Evolutionary conservation across 2,113 vertebrate genomes (phyloP), one percentile per base, ranked within the genome.

Genomic region (Gila orcuttii): DNA sequence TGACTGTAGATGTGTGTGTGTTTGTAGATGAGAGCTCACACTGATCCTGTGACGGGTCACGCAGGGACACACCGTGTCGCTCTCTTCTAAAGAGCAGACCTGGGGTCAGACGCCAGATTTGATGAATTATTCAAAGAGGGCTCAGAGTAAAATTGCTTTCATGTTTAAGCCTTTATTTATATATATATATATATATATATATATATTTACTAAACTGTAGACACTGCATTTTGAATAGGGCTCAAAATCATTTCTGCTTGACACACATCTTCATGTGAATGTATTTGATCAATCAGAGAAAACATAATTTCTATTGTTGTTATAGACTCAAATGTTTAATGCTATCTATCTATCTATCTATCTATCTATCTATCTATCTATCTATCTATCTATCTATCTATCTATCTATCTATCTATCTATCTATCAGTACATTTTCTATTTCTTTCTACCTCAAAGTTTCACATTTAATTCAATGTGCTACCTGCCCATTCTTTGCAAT

Each of bases 81-180:
- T 87, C 39, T 59, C n/a, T 36, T 55, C 79, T 83, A 90, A 92
- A 91, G 90, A 89, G 81, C 82, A 91, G 86, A 28, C 57, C 75
- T 39, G 87, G 82, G 86, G 82, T 86, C 90, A 85, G 88, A 77
- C 87, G 79, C 9, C 60, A 17, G 66, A 66, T 87, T 39, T 79
- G 88, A 91, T 87, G 36, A 78, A 92, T 79, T 86, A 92, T 90
- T 88, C 83, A 92, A 88, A 85, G 55, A 86, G 7, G 71, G 80
- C 75, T 86, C n/a, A 28, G 66, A 83, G 86, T 79, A 82, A 68
- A 60, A 74, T 50, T 17, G 71, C 88, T 85, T 75, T 91, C 36
- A 89, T 89, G 88, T 83, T 85, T 66, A 60, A 88, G 79, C 87
- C 77, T 87, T 88, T 87, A 64, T 81, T 31, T 76, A 47, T 60